Evolutionary conservation across 2,888 invertebrate species (phyloP), one percentile per base, ranked within the genome.

Genomic region (Drosophila colorata): DNA sequence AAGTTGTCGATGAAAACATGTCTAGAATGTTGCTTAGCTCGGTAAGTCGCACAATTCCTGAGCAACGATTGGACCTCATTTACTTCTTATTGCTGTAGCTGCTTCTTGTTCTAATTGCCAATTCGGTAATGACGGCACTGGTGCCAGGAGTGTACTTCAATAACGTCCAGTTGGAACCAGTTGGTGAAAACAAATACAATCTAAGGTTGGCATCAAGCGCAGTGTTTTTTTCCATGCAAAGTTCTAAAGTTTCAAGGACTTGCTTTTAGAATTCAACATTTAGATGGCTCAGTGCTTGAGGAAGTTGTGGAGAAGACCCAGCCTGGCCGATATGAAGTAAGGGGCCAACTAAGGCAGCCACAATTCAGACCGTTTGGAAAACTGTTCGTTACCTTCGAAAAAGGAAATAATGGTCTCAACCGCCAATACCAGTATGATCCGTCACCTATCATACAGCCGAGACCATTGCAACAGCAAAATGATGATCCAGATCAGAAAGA

Each of bases 271-370:
- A 16, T 57, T 35, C 8, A 2, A 1, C 46, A 57, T 35, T 5
- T 33, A 20, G 57, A 67, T 51, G 57, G 49, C 11, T 46, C 68
- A 4, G 0, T 11, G 6, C 49, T 67, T 18, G 20, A 49, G 11
- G 16, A 46, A 9, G 5, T 14, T n/a, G 49, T 67, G 5, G 8
- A 66, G 8, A 65, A 40, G 18, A 25, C 14, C 25, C 2, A 11
- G 9, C 6, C 11, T 2, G 37, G 28, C 1, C 25, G 40, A 33
- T 46, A 46, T 43, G 13, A 28, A 16, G 4, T 67, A 2, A 40
- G 23, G 25, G 49, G 56, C 56, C 43, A 4, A 13, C n/a, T 56
- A 1, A 9, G 1, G 1, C 44, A 47, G 7, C 40, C 56, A 2
- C 6, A 16, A 13, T 33, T 38, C 4, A 16, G 2, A 1, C 31